Evolutionary conservation across 2,113 vertebrate genomes (phyloP).

Genomic region (Dromaius novaehollandiae): DNA sequence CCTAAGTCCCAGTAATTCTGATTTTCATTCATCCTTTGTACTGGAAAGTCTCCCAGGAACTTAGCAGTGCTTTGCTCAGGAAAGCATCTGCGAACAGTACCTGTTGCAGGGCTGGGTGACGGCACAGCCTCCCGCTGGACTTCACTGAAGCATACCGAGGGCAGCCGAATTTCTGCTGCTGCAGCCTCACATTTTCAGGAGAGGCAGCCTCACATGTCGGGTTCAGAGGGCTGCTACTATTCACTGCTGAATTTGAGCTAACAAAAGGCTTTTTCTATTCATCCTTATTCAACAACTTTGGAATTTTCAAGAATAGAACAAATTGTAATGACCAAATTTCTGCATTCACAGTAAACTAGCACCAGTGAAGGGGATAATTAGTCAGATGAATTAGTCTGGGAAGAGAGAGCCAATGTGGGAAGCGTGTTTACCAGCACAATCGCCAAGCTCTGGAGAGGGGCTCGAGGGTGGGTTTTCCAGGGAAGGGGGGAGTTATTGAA

Average conservation of each 20-base stretch:
- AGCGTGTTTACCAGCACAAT: slow-evolving; percentile 57
- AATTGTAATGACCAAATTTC: slow-evolving; percentile 14
- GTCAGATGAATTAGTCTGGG: slow-evolving; percentile 49
- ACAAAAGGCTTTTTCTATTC: neutral
- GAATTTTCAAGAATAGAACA: slow-evolving; percentile 44
- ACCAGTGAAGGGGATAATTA: slow-evolving; percentile 58
- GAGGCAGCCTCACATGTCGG: neutral
- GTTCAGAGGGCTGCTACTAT: neutral
- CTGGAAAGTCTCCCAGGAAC: neutral
- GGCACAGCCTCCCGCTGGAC: accelerated
- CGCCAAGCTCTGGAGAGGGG: neutral
- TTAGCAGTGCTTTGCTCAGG: neutral
- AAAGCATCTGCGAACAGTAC: accelerated
- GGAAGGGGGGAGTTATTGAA: neutral
- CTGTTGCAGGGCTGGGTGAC: neutral
- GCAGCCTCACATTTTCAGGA: neutral
- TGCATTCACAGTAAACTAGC: slow-evolving; percentile 39
- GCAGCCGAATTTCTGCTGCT: neutral
- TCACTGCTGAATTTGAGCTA: neutral
- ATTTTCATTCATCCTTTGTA: neutral
- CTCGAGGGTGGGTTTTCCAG: slow-evolving; percentile 10
- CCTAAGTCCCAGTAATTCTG: neutral
- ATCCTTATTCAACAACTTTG: neutral
- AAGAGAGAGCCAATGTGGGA: slow-evolving; percentile 42
- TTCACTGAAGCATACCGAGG: neutral